A percentile compares a stretch with the other conserved stretches of the same genome.
Evolutionary conservation across 1,140 invertebrate genomes (phyloP).

Genomic region (Palaemon carinicauda): DNA sequence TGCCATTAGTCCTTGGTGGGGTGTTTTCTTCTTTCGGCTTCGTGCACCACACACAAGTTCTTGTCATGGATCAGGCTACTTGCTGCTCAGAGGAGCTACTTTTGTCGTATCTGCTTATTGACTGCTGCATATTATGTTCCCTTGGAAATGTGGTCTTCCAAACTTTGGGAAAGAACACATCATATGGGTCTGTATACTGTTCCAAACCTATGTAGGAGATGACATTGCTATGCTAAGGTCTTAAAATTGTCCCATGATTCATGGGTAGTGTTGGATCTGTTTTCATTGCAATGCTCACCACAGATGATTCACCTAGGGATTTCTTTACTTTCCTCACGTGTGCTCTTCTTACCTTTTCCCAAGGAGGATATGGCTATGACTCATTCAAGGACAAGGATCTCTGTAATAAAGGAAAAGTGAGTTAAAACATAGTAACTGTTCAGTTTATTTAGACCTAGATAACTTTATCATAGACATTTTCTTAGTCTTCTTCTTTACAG

Average conservation of each 20-base stretch:
- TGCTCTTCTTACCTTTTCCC: background rate
- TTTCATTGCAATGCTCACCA: background rate
- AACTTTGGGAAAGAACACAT: too few relatives aligned
- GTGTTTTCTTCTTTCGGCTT: too few relatives aligned
- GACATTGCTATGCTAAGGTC: background rate
- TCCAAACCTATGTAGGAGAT: background rate
- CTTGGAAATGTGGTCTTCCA: too few relatives aligned
- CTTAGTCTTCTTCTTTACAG: background rate
- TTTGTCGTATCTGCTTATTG: too few relatives aligned
- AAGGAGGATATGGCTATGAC: background rate
- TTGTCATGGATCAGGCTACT: too few relatives aligned
- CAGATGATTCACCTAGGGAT: background rate
- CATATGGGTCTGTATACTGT: background rate
- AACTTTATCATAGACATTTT: background rate
- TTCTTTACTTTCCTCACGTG: background rate
- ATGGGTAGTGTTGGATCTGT: background rate
- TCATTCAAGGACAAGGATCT: background rate
- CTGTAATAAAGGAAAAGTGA: background rate
- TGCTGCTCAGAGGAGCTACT: background rate
- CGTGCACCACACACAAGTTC: too few relatives aligned
- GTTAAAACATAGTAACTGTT: background rate
- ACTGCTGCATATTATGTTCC: too few relatives aligned
- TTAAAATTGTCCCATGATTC: background rate
- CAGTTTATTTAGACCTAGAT: background rate
- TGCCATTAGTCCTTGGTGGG: too few relatives aligned